Evolutionary conservation across 2,113 vertebrate species (phyloP).

Genomic region (Hydropotes inermis): DNA sequence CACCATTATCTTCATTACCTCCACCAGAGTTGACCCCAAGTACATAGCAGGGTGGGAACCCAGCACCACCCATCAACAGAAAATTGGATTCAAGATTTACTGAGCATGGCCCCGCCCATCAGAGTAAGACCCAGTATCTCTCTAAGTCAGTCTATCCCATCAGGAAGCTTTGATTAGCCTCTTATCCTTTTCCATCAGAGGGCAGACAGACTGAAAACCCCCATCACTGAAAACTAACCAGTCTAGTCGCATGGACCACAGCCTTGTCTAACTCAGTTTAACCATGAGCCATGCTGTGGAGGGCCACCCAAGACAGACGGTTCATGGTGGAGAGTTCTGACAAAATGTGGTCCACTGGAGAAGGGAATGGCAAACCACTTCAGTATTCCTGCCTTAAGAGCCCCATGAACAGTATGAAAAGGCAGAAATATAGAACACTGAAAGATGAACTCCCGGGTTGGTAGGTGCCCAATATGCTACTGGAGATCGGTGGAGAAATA

Average conservation of each 20-base stretch:
- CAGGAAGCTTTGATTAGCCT: not conserved
- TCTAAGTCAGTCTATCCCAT: not conserved
- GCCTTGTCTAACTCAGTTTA: not conserved
- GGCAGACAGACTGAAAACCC: not conserved
- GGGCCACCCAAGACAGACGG: accelerated
- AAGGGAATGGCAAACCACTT: not conserved
- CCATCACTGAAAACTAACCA: not conserved
- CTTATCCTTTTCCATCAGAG: not conserved
- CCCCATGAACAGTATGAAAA: not conserved
- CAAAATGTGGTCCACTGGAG: not conserved
- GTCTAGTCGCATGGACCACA: accelerated
- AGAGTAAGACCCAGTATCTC: not conserved
- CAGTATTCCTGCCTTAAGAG: not conserved
- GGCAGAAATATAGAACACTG: not conserved
- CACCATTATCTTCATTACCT: not conserved
- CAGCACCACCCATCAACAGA: not conserved
- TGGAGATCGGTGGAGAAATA: not conserved
- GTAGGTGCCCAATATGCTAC: not conserved
- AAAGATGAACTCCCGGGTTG: not conserved
- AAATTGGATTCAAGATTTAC: not conserved
- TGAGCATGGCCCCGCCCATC: not conserved
- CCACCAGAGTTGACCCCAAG: not conserved
- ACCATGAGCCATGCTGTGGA: not conserved
- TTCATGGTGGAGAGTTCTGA: not conserved
- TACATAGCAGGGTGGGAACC: not conserved